Conservation (phyloP, 2,797 vertebrate genomes). For the Mastacembelus armatus region DNA sequence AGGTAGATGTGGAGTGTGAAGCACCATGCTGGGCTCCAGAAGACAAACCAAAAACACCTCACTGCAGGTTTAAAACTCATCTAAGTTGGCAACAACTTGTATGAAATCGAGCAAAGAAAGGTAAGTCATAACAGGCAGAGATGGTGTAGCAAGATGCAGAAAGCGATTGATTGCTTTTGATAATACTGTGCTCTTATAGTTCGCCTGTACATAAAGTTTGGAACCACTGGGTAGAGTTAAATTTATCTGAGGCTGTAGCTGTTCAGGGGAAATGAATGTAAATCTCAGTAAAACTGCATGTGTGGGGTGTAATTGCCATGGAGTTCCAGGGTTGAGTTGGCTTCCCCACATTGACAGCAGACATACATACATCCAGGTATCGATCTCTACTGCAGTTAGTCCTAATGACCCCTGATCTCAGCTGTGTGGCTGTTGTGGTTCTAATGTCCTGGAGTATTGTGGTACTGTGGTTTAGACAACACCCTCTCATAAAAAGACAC, state of each 20-base stretch:
- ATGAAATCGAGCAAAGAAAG: background rate
- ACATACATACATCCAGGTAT: constrained; percentile 33
- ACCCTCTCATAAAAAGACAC: constrained; percentile 7
- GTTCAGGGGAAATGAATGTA: constrained; percentile 67
- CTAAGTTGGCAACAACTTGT: constrained; percentile 37
- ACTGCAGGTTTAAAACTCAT: constrained; percentile 29
- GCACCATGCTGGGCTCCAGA: background rate
- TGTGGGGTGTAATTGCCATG: constrained; percentile 40
- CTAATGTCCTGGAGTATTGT: constrained; percentile 6
- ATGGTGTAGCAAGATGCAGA: background rate
- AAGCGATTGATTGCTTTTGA: constrained; percentile 5
- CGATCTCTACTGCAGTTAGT: constrained; percentile 34
- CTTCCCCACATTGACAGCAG: constrained; percentile 38
- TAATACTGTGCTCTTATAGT: constrained; percentile 4
- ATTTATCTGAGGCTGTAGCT: constrained; percentile 58
- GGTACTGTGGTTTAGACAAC: constrained; percentile 8
- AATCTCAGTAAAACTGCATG: constrained; percentile 51
- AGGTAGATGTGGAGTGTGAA: constrained; percentile 14
- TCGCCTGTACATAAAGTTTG: background rate
- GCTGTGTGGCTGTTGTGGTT: constrained; percentile 18
- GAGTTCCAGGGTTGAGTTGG: constrained; percentile 40
- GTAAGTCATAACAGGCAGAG: background rate
- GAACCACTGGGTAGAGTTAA: no score
- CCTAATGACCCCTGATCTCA: constrained; percentile 59
- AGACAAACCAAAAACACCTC: background rate